Evolutionary conservation across 2,888 invertebrate species (phyloP).

Genomic region (Rhynchonema sp.): DNA sequence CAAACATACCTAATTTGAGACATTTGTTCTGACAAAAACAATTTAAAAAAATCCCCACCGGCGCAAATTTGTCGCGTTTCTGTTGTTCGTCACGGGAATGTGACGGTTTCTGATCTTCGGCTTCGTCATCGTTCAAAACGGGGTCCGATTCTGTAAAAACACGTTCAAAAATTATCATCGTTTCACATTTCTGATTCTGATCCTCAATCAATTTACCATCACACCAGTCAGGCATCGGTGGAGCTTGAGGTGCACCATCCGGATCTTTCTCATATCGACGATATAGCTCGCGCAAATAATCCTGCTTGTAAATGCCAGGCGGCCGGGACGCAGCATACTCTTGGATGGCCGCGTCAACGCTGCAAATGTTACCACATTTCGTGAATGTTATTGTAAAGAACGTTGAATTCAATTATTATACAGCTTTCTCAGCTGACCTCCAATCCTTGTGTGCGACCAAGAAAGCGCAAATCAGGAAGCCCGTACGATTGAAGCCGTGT

Average conservation of each 20-base stretch:
- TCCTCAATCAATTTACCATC: conserved; percentile 1
- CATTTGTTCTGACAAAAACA: too few species aligned
- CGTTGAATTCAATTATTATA: too few species aligned
- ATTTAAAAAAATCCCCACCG: too few species aligned
- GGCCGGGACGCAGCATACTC: conserved; percentile 53
- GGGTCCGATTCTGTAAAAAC: conserved; percentile 2
- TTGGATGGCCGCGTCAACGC: conserved; percentile 58
- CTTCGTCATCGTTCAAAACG: conserved; percentile 6
- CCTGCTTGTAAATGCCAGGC: conserved; percentile 91
- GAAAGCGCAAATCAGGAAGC: conserved; percentile 77
- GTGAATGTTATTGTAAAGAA: too few species aligned
- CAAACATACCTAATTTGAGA: background rate
- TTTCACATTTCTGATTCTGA: background rate
- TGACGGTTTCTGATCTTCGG: too few species aligned
- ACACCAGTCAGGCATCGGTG: conserved; percentile 69
- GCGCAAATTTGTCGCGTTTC: too few species aligned
- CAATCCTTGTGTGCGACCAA: conserved; percentile 64
- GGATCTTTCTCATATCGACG: conserved; percentile 55
- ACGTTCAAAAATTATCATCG: background rate
- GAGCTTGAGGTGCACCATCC: conserved; percentile 48
- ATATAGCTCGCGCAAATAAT: conserved; percentile 73
- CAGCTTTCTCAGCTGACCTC: conserved; percentile 41
- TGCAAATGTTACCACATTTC: too few species aligned
- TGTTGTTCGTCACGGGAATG: too few species aligned
- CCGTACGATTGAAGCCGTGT: conserved; percentile 94